Percentiles rank a stretch among this genome's conserved stretches.
These are phyloP conservation scores for Lemur catta DNA, from an alignment of 2,797 vertebrate genomes.

Conservation along the genomic window DNA sequence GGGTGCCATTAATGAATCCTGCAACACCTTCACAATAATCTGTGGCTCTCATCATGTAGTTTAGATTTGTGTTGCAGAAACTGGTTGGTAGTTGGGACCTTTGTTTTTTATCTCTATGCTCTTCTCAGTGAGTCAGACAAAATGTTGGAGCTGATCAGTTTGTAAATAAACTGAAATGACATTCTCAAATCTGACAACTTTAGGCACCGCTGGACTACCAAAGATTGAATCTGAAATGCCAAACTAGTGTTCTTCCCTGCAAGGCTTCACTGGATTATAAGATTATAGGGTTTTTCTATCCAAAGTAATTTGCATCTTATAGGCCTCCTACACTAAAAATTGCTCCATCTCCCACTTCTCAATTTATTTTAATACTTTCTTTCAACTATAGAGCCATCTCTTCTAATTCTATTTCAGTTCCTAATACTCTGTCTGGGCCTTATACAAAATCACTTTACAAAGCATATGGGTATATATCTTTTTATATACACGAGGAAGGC, in stretches of 20 bases:
- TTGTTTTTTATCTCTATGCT: not conserved
- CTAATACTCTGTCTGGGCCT: not conserved
- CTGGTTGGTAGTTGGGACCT: not conserved
- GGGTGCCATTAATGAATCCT: not conserved
- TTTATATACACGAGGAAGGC: not conserved
- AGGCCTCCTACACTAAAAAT: not conserved
- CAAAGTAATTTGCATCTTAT: not conserved
- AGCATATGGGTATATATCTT: not conserved
- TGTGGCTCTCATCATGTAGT: not conserved
- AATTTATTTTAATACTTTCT: not conserved
- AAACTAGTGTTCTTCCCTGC: not conserved
- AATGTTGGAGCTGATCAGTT: not conserved
- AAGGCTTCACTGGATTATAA: not conserved
- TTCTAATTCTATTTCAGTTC: not conserved
- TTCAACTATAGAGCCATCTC: not conserved
- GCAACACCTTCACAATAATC: not conserved
- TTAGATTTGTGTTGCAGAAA: not conserved
- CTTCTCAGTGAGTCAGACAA: not conserved
- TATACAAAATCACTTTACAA: not conserved
- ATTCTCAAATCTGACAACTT: not conserved
- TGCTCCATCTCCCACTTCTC: not conserved
- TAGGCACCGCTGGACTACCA: not conserved
- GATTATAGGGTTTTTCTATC: not conserved
- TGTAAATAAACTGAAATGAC: not conserved
- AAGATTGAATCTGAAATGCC: not conserved